Conservation (phyloP, 1,140 invertebrate species). For the Drosophila punjabiensis region DNA sequence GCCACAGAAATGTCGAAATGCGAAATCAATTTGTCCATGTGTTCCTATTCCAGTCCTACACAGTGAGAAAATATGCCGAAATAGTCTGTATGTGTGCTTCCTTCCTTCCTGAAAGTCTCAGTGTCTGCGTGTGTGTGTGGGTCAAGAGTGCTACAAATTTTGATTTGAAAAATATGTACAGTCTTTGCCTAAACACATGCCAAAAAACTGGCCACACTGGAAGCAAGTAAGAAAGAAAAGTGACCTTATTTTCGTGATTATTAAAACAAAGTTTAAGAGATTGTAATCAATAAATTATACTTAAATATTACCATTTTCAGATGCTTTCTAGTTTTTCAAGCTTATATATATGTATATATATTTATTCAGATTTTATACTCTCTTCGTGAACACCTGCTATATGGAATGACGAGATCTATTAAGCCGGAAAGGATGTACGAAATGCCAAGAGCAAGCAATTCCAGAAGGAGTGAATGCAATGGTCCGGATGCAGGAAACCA, state of each 20-base stretch:
- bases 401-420: neutral
- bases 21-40: slow-evolving; percentile 81
- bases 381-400: neutral
- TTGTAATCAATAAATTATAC: neutral
- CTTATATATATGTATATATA: neutral
- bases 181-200: slow-evolving; percentile 8
- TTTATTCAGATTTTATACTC: neutral
- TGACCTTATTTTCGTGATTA: neutral
- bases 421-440: neutral
- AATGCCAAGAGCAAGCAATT: neutral
- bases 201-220: neutral
- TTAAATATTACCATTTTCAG: neutral
- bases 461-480: neutral
- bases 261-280: neutral
- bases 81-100: neutral
- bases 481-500: neutral
- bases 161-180: slow-evolving; percentile 15
- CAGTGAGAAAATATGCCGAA: neutral
- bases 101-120: neutral
- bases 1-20: slow-evolving; percentile 66
- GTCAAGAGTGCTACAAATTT: slow-evolving; percentile 6
- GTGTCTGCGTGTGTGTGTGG: neutral
- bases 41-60: slow-evolving; percentile 22
- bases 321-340: too few relatives aligned
- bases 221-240: neutral